phyloP scores from a whole-genome alignment of 2,113 vertebrate genomes.

The Gallinago paraguaiae region DNA sequence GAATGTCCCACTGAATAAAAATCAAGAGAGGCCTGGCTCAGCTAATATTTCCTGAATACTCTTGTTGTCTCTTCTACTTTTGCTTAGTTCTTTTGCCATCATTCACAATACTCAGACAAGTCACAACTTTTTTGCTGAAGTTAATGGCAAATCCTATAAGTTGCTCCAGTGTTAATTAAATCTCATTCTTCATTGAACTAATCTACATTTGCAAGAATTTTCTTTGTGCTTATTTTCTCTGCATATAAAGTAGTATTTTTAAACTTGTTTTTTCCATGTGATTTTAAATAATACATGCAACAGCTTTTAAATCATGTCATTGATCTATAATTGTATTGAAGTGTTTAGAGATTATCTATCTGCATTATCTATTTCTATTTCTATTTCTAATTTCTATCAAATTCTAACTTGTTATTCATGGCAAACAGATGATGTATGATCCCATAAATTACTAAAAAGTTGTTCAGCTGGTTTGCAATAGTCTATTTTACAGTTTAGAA shows the following conservation, averaged over 20 bases:
- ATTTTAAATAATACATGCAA: not conserved
- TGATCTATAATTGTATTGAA: not conserved
- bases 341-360: not conserved
- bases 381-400: not conserved
- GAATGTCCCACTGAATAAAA: not conserved
- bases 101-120: not conserved
- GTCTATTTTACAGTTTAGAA: conserved; percentile 16
- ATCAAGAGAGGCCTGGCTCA: not conserved
- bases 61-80: not conserved
- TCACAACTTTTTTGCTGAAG: not conserved
- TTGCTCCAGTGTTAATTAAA: not conserved
- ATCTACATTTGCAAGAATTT: not conserved
- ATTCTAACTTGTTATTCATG: not conserved
- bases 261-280: not conserved
- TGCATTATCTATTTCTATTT: not conserved
- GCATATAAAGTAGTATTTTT: not conserved
- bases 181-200: not conserved
- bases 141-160: not conserved
- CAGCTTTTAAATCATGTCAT: not conserved
- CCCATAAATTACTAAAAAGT: not conserved
- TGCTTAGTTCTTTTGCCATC: not conserved
- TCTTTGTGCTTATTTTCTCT: not conserved
- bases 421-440: not conserved
- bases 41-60: not conserved
- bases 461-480: not conserved